phyloP scores from a whole-genome alignment of 92 coral and sea anemone genomes.

The Virgularia gustaviana region DNA sequence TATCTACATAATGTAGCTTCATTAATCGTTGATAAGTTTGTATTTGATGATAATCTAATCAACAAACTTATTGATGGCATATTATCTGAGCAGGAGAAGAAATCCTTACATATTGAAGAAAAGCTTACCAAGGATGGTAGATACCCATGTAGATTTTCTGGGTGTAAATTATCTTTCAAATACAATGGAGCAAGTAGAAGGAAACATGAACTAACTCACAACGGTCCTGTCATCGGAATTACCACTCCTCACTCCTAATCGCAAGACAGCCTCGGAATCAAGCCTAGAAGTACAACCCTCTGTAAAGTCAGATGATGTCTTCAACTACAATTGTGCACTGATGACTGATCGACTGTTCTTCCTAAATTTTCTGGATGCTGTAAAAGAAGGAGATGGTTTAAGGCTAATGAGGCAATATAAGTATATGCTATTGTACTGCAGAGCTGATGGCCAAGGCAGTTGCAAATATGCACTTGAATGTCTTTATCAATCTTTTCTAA shows the following conservation, averaged over 20 bases:
- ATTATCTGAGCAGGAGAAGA: conserved; percentile 5
- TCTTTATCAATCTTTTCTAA: conserved; percentile 51
- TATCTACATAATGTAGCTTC: not conserved
- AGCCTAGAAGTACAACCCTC: not conserved
- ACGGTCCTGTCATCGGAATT: conserved; percentile 63
- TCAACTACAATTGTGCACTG: conserved; percentile 44
- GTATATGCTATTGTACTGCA: conserved; percentile 51
- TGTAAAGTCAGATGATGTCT: conserved; percentile 50
- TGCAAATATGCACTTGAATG: conserved; percentile 56
- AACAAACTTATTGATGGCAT: conserved; percentile 1
- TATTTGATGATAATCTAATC: conserved; percentile 9
- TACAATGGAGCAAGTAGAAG: conserved; percentile 57
- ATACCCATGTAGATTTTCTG: conserved; percentile 31
- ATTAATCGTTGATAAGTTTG: conserved; percentile 18
- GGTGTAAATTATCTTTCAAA: conserved; percentile 60
- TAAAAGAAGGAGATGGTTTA: conserved; percentile 55
- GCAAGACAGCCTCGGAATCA: no score
- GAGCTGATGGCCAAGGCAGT: conserved; percentile 52
- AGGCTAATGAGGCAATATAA: conserved; percentile 60
- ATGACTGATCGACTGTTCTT: conserved; percentile 51
- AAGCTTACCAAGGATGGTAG: conserved; percentile 11
- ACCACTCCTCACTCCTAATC: no score
- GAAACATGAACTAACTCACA: conserved; percentile 53
- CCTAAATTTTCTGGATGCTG: conserved; percentile 55
- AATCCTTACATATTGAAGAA: not conserved